Base-by-base conservation (phyloP, 2,888 invertebrate genomes). In the Flexamia atlantica region DNA sequence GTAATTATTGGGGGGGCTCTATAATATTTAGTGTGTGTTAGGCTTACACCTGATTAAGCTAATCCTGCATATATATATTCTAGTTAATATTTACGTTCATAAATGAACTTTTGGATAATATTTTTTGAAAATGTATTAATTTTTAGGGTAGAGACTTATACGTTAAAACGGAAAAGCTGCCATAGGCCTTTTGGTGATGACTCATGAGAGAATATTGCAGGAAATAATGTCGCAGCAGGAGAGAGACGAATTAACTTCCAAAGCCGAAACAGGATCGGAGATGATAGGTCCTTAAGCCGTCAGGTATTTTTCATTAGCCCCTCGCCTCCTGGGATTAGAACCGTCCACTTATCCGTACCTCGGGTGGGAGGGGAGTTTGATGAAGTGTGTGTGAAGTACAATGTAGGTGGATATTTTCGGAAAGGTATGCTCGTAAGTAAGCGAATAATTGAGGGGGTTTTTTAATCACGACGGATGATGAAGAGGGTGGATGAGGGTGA, bases 221-320 rank as follows among this genome's bases (percentile, higher is more conserved):
- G 28, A 64, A 28, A 64, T 64, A 64, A 12, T 28, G 64, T 64
- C 28, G 28, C 64, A 36, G 76, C 50, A 76, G 28, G 46, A 23
- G 25, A 42, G 25, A 17, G 30, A 46, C 40, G 42, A 25, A 76
- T 46, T 76, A 42, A 50, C 76, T 50, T 28, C 76, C 76, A 46
- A 76, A 76, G 42, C 76, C 28, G 76, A 46, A 46, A 76, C 76
- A 28, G 76, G 50, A 46, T 76, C 46, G 40, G 46, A 72, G 40
- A 76, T 76, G 76, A 76, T 76, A 76, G 76, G 76, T 76, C 76
- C 40, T 36, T 76, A 76, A 76, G 36, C 76, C 76, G 42, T 46
- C 76, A 46, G 76, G 76, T 76, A 76, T 76, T 76, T 76, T 76
- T 76, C 76, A 76, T 76, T 76, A 76, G 76, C 76, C 76, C 76